These are phyloP conservation scores for Zaprionus lineosus DNA, from an alignment of 2,888 invertebrate species.

Conservation along the genomic window DNA sequence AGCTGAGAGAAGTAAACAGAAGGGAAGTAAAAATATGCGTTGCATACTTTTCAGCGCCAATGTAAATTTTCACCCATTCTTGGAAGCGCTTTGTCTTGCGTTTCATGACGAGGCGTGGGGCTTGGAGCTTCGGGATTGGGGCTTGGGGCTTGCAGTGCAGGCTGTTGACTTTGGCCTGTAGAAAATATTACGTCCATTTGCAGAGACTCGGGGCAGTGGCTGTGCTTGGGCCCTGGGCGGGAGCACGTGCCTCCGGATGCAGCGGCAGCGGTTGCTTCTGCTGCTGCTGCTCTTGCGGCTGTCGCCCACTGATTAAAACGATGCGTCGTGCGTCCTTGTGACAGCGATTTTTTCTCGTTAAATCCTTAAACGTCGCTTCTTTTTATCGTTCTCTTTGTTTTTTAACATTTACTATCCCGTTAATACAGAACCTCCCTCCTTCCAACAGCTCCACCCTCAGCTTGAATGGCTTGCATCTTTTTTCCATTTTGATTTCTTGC, in stretches of 20 bases:
- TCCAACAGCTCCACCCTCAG: neutral
- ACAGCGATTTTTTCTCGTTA: conserved; percentile 74
- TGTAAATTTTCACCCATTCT: conserved; percentile 53
- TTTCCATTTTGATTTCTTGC: conserved; percentile 41
- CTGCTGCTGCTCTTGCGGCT: conserved; percentile 23
- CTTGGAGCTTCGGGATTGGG: too few species aligned
- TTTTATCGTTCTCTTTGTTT: conserved; percentile 62
- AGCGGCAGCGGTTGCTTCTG: too few species aligned
- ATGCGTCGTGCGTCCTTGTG: conserved; percentile 56
- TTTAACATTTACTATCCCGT: conserved; percentile 37
- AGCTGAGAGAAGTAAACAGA: conserved; percentile 59
- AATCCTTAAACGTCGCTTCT: conserved; percentile 72
- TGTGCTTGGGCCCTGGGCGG: conserved; percentile 18
- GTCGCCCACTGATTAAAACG: conserved; percentile 69
- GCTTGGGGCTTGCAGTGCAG: too few species aligned
- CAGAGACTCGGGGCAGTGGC: conserved; percentile 7
- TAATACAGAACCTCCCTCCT: neutral
- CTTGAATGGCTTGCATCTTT: conserved; percentile 12
- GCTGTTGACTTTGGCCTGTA: conserved; percentile 68
- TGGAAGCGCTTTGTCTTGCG: conserved; percentile 48
- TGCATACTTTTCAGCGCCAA: conserved; percentile 69
- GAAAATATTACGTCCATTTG: conserved; percentile 67
- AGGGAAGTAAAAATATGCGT: conserved; percentile 68
- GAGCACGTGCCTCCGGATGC: conserved; percentile 46
- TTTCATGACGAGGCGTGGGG: conserved; percentile 15